A percentile compares a stretch with the other conserved stretches of the same genome.
These are phyloP conservation scores for Artemisiospiza belli DNA, from an alignment of 2,113 vertebrate genomes.

Conservation along the genomic window DNA sequence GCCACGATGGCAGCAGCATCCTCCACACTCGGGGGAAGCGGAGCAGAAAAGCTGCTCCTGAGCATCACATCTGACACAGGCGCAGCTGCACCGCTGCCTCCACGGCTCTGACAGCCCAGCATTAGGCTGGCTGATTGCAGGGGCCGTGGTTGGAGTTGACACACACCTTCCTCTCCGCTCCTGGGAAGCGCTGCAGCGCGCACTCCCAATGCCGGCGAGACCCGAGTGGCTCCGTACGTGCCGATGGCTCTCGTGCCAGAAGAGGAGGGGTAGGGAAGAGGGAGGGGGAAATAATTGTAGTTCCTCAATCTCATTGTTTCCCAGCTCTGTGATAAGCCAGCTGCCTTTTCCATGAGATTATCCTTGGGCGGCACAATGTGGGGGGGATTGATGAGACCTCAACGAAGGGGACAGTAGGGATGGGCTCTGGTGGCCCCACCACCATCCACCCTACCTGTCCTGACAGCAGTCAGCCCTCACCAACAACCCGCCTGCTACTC, in stretches of 20 bases:
- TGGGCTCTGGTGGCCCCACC: neutral
- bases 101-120: neutral
- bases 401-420: rapidly evolving
- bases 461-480: neutral
- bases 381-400: neutral
- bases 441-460: neutral
- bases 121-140: neutral
- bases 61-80: neutral
- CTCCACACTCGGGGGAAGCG: neutral
- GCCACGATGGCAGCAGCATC: neutral
- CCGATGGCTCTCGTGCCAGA: neutral
- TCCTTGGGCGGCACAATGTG: neutral
- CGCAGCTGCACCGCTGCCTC: neutral
- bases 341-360: neutral
- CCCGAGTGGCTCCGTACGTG: rapidly evolving
- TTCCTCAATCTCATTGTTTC: neutral
- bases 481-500: neutral
- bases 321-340: neutral
- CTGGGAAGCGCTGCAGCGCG: rapidly evolving
- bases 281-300: neutral
- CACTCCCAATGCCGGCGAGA: neutral
- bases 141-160: neutral
- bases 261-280: neutral
- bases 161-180: neutral
- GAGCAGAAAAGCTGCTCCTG: conserved; percentile 37